Percentiles rank a stretch among this genome's conserved stretches.
Conservation (phyloP, 1,140 invertebrate species). For the Hyles vespertilio region DNA sequence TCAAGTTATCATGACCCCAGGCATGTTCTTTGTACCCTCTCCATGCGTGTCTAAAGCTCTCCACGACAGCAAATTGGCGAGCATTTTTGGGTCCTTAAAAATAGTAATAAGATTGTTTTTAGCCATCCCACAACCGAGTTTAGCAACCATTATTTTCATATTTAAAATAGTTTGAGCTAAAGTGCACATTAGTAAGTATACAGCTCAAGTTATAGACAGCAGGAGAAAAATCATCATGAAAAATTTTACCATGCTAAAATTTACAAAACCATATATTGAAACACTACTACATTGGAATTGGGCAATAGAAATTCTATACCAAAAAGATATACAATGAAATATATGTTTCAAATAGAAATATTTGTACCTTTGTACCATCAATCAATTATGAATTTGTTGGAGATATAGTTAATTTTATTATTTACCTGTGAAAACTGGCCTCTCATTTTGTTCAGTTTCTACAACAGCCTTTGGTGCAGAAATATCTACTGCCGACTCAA, state of each 20-base stretch:
- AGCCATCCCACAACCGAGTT: neutral
- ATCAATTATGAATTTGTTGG: neutral
- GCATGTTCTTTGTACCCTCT: conserved; percentile 92
- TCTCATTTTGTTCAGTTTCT: conserved; percentile 36
- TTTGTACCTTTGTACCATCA: too few species aligned
- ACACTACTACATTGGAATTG: too few species aligned
- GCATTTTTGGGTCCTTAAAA: conserved; percentile 83
- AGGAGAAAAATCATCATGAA: too few species aligned
- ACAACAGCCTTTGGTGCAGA: conserved; percentile 29
- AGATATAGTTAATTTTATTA: neutral
- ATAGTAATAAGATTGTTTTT: neutral
- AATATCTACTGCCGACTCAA: conserved; percentile 20
- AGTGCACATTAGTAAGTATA: too few species aligned
- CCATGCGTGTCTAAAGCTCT: conserved; percentile 95
- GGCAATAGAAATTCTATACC: too few species aligned
- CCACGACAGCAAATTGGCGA: conserved; percentile 87
- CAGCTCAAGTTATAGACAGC: too few species aligned
- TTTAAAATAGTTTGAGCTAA: too few species aligned
- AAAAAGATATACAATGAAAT: too few species aligned
- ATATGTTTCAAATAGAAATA: too few species aligned
- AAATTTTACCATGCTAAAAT: too few species aligned
- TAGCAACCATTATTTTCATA: too few species aligned
- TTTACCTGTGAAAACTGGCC: conserved; percentile 50
- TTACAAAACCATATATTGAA: too few species aligned
- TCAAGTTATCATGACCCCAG: conserved; percentile 96